Evolutionary conservation across 2,113 vertebrate genomes (phyloP), one percentile per base, ranked within the genome.

Genomic region (Sinocyclocheilus maitianheensis): DNA sequence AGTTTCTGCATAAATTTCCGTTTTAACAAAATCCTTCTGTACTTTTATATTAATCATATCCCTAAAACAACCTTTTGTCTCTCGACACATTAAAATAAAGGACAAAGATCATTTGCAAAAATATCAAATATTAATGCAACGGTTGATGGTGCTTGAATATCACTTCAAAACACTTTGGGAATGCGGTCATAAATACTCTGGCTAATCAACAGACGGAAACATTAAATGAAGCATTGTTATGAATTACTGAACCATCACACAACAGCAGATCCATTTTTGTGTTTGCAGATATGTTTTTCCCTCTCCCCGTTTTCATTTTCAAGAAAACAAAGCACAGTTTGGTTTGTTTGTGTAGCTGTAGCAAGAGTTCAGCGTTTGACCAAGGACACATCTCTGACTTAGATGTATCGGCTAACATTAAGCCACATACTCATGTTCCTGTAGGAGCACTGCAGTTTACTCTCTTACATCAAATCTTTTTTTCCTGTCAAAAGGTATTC

Each of bases 61-160:
- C 60, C 22, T 63, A 43, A 40, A 65, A 30, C 40, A 37, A 18
- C 6, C 20, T n/a, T 26, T 65, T 46, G 7, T 81, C 37, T 63
- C 78, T 81, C 13, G 14, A 63, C 55, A 16, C 55, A 62, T 62
- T 24, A 62, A n/a, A 34, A 79, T 12, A 80, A 63, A 74, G 48
- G 30, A 72, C 13, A 81, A 75, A 83, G 22, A 74, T 37, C 18
- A 72, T 75, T 86, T 77, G 60, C n/a, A 26, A 71, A 84, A 74
- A 87, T 37, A 82, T 88, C 55, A 85, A 90, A 87, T 85, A 83
- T 85, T 90, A 83, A 84, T 86, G 37, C 18, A 18, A 55, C 40
- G 11, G 13, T 71, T 63, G n/a, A 77, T 40, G 62, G 81, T 79
- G 53, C 67, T 83, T 46, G 62, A 87, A 78, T 71, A 72, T 89